Base-by-base conservation (phyloP, 2,888 invertebrate genomes). In the Aproaerema taeniolella region DNA sequence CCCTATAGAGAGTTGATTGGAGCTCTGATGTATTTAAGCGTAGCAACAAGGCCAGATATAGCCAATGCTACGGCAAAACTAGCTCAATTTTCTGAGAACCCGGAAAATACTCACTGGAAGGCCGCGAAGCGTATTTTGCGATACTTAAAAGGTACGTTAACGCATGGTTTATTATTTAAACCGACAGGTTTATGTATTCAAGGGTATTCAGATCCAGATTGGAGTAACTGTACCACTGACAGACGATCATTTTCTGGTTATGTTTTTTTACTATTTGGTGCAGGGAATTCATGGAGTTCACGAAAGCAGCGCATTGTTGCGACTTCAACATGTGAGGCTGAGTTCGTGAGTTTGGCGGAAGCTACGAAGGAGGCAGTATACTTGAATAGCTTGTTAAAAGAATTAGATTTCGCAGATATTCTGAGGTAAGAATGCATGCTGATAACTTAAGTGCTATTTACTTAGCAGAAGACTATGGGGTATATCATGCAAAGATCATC, bases 181-280 rank as follows among this genome's bases (percentile, higher is more conserved):
- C 35, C 41, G 16, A 31, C 31, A 24, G 15, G 13, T 15, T 13
- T 31, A 8, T 12, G 38, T 17, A 28, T 44, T n/a, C 16, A 26
- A 14, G 43, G 20, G 2, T 47, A 43, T 31, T 25, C 33, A 2
- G 51, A 51, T 38, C 42, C 45, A 9, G 51, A 49, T 20, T 49
- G 51, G 48, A 48, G 41, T 13, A 29, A 38, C 30, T 35, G 46
- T 31, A 1, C 14, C 0, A 1, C 36, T 1, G 55, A 53, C 34
- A 32, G 55, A 1, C 42, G 36, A 17, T 55, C 53, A 0, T 53
- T 47, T 31, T 50, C 47, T 6, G 53, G 55, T 1, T 53, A 41
- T 41, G 24, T 43, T 0, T 9, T 49, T 10, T 46, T 43, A 33
- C 5, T 52, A 2, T 41, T 44, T 10, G 11, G 31, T 7, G 10